These are phyloP conservation scores for Scolopax bukidnonensis DNA, from an alignment of 2,797 vertebrate genomes.

Conservation along the genomic window DNA sequence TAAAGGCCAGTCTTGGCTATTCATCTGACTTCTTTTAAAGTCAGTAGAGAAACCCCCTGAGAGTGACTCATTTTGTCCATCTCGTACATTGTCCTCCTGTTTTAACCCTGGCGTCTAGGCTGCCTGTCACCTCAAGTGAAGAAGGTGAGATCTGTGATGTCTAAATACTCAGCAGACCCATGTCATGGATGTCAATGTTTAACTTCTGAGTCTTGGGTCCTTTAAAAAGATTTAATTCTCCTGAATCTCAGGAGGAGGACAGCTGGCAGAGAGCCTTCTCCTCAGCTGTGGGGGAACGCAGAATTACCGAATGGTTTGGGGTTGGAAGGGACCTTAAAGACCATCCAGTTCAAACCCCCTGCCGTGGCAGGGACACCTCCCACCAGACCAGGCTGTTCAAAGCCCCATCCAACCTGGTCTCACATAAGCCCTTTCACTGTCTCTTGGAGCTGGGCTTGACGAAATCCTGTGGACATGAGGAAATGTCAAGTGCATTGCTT, in stretches of 20 bases:
- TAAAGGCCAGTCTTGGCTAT: background rate
- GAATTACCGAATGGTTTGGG: no score
- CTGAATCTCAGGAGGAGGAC: background rate
- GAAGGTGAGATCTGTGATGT: background rate
- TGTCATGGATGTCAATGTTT: background rate
- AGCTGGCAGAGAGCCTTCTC: background rate
- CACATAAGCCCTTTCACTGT: background rate
- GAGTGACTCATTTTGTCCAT: background rate
- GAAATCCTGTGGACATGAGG: background rate
- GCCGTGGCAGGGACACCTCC: no score
- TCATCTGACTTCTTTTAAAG: background rate
- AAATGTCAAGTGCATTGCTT: background rate
- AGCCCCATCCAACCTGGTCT: no score
- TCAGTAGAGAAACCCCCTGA: background rate
- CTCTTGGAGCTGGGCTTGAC: accelerated
- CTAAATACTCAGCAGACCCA: background rate
- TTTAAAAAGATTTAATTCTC: background rate
- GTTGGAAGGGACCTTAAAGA: no score
- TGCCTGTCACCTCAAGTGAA: background rate
- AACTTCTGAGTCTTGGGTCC: background rate
- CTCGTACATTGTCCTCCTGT: background rate
- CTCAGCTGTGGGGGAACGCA: background rate
- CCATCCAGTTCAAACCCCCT: no score
- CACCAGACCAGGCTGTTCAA: no score
- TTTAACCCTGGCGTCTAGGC: background rate